Percentiles rank a stretch among this genome's conserved stretches.
phyloP scores from a whole-genome alignment of 2,797 vertebrate genomes.

The Pipistrellus pipistrellus region DNA sequence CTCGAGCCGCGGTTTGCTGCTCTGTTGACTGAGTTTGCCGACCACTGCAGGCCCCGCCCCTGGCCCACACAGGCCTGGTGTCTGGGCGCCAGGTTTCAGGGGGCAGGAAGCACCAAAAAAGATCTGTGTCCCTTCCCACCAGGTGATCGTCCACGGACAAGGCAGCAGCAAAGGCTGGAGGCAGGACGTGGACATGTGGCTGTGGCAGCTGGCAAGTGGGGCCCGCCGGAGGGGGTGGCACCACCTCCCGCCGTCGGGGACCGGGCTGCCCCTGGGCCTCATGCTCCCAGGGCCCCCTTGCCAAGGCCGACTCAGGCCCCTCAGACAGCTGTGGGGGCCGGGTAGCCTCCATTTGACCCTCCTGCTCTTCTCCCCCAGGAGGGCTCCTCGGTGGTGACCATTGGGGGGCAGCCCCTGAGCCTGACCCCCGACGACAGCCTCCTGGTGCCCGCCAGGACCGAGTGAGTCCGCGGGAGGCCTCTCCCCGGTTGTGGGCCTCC shows the following conservation, averaged over 20 bases:
- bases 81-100: not conserved
- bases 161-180: slow-evolving; percentile 88
- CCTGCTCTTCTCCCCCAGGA: slow-evolving; percentile 89
- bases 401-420: slow-evolving; percentile 85
- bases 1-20: no score
- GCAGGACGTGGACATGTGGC: slow-evolving; percentile 92
- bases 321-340: not conserved
- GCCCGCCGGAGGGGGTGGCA: not conserved
- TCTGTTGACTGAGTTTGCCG: no score
- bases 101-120: not conserved
- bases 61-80: not conserved
- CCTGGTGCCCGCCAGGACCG: slow-evolving; percentile 90
- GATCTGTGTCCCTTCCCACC: not conserved
- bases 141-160: slow-evolving; percentile 92
- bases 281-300: not conserved
- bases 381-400: slow-evolving; percentile 90
- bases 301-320: not conserved
- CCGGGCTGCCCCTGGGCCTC: not conserved
- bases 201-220: slow-evolving; percentile 95
- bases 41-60: no score
- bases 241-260: not conserved
- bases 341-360: not conserved
- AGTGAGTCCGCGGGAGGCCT: slow-evolving; percentile 90
- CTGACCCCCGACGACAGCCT: slow-evolving; percentile 93
- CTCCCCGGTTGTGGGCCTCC: not conserved